These are phyloP conservation scores for Gallinago jamesoni DNA, from an alignment of 2,113 vertebrate species.

Conservation along the genomic window DNA sequence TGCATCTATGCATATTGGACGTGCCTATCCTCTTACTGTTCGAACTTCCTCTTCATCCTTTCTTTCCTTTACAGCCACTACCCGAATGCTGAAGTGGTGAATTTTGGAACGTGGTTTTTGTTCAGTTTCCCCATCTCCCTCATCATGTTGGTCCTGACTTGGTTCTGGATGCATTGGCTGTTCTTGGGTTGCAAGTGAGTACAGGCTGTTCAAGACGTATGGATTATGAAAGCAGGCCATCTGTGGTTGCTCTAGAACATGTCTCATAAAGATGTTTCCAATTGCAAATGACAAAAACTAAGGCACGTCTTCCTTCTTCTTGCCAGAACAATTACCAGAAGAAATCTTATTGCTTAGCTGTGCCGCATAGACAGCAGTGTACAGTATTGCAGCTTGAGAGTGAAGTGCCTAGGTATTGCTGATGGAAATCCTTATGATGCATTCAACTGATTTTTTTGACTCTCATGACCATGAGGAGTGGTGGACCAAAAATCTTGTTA, in stretches of 20 bases:
- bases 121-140: conserved; percentile 96
- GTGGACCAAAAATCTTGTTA: background rate
- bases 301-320: background rate
- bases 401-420: background rate
- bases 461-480: background rate
- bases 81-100: conserved; percentile 91
- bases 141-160: conserved; percentile 94
- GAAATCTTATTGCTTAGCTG: background rate
- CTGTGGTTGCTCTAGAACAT: background rate
- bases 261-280: background rate
- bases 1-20: background rate
- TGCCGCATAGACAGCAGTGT: background rate
- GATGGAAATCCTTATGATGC: background rate
- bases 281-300: background rate
- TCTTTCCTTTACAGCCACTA: conserved; percentile 84
- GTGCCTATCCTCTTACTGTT: background rate
- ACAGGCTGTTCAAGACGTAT: background rate
- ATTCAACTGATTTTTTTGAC: background rate
- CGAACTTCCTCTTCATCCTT: background rate
- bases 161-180: conserved; percentile 97
- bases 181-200: conserved; percentile 99
- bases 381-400: background rate
- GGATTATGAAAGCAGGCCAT: background rate
- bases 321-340: background rate
- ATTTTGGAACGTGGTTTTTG: conserved; percentile 98